Percentiles rank a stretch among this genome's conserved stretches.
Conservation (phyloP, 2,888 invertebrate genomes). For the Apamea sordens region DNA sequence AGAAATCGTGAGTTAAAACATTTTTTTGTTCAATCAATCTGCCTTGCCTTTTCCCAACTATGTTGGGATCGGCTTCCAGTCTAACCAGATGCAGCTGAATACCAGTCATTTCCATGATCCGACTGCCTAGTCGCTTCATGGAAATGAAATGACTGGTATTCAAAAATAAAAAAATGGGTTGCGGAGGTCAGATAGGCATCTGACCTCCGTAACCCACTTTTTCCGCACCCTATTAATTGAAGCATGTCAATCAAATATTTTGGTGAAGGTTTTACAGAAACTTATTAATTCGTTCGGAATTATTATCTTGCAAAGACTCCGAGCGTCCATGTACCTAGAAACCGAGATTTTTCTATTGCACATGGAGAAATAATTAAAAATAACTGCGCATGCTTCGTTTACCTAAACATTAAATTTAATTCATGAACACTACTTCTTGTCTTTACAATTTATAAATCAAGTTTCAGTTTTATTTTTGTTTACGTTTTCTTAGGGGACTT, state of each 20-base stretch:
- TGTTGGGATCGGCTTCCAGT: neutral
- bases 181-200: too few relatives aligned
- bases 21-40: neutral
- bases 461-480: conserved; percentile 6
- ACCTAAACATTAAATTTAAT: neutral
- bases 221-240: neutral
- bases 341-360: conserved; percentile 15
- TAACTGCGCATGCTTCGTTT: conserved; percentile 13
- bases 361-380: neutral
- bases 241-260: conserved; percentile 13
- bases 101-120: neutral
- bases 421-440: conserved; percentile 19
- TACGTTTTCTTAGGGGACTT: neutral
- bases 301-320: conserved; percentile 4
- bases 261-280: conserved; percentile 48
- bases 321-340: conserved; percentile 19
- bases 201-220: neutral
- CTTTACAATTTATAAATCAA: neutral
- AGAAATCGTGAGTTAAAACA: neutral
- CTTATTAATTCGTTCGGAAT: conserved; percentile 60
- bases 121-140: too few relatives aligned
- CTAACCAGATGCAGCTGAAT: neutral
- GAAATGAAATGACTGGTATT: too few relatives aligned
- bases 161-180: too few relatives aligned
- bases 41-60: neutral